Conservation (phyloP, 2,888 invertebrate species). For the Lumbricus terrestris region DNA sequence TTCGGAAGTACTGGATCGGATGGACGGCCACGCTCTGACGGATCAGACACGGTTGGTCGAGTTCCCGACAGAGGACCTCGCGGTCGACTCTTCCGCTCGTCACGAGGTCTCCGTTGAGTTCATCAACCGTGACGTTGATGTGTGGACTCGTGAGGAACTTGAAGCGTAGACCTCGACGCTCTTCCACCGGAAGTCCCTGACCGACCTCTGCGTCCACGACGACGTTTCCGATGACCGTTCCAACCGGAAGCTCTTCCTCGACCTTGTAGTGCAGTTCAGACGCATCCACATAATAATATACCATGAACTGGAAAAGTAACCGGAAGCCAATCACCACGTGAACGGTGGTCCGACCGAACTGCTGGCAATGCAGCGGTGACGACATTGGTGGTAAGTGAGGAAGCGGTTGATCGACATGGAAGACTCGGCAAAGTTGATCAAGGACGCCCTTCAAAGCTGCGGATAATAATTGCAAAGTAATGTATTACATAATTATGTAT, state of each 20-base stretch:
- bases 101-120: constrained; percentile 32
- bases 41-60: constrained; percentile 30
- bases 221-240: constrained; percentile 36
- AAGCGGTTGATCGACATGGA: not conserved
- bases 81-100: constrained; percentile 38
- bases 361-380: no score
- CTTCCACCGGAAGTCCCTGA: not conserved
- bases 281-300: not conserved
- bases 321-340: not conserved
- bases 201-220: constrained; percentile 25
- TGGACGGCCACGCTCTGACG: constrained; percentile 38
- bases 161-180: constrained; percentile 31
- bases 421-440: not conserved
- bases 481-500: no score
- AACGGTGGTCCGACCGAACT: not conserved
- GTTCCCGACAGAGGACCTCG: constrained; percentile 30
- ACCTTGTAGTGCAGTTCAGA: constrained; percentile 23
- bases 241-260: constrained; percentile 34
- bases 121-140: constrained; percentile 32
- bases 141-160: constrained; percentile 31
- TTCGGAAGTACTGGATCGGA: constrained; percentile 33
- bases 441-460: not conserved
- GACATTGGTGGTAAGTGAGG: not conserved
- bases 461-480: not conserved
- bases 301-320: not conserved